These are phyloP conservation scores for Acanthoscelides obtectus DNA, from an alignment of 2,888 invertebrate genomes.

Conservation along the genomic window DNA sequence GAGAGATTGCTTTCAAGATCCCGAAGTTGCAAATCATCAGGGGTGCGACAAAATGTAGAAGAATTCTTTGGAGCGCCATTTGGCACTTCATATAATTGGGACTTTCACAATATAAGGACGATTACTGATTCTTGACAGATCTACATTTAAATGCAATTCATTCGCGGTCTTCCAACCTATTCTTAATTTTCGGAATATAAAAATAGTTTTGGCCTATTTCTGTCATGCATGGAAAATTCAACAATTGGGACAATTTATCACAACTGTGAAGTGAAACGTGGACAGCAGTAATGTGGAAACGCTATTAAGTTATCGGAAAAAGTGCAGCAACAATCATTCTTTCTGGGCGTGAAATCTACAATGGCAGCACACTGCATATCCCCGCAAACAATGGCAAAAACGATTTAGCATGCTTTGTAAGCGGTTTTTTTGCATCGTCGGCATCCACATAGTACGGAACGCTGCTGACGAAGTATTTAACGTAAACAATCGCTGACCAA, in stretches of 20 bases:
- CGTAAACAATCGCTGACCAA: constrained; percentile 2
- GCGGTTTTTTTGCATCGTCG: not conserved
- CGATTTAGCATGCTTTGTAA: not conserved
- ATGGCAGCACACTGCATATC: not conserved
- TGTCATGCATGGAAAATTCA: not conserved
- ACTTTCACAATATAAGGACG: no score
- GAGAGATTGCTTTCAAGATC: no score
- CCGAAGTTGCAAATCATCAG: no score
- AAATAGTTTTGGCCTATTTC: no score
- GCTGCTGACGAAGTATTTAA: constrained; percentile 4
- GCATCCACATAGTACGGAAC: not conserved
- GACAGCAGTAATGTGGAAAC: not conserved
- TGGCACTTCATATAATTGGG: no score
- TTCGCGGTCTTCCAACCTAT: no score
- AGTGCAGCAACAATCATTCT: not conserved
- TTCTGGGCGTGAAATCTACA: not conserved
- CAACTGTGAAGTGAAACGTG: not conserved
- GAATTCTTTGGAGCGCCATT: no score
- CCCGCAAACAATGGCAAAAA: not conserved
- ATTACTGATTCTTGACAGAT: no score
- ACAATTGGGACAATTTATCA: not conserved
- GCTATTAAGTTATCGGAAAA: not conserved
- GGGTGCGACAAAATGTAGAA: no score
- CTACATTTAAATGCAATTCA: no score
- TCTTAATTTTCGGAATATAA: no score